Conservation (phyloP, 2,888 invertebrate species). For the Leucania comma region DNA sequence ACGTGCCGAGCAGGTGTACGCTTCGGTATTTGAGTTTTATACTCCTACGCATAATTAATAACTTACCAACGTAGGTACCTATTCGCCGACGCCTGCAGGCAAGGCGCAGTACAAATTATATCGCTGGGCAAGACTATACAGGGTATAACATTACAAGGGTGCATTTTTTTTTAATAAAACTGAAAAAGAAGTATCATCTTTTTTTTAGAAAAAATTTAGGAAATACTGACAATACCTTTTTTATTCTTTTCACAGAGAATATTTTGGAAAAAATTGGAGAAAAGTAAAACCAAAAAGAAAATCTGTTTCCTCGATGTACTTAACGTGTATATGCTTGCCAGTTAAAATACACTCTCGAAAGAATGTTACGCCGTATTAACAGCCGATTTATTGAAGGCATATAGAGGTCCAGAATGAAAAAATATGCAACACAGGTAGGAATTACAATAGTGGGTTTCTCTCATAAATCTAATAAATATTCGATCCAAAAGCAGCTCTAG, state of each 20-base stretch:
- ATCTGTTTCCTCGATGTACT: background rate
- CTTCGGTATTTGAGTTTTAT: slow-evolving; percentile 28
- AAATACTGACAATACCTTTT: background rate
- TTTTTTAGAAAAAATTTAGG: too few relatives aligned
- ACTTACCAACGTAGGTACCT: slow-evolving; percentile 31
- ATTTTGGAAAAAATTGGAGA: background rate
- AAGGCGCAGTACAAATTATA: slow-evolving; percentile 29
- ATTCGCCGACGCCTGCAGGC: slow-evolving; percentile 18
- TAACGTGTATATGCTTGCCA: background rate
- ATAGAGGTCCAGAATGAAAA: slow-evolving; percentile 40
- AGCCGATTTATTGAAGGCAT: slow-evolving; percentile 35
- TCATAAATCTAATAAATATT: slow-evolving; percentile 69
- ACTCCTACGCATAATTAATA: slow-evolving; percentile 35
- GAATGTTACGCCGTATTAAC: slow-evolving; percentile 22
- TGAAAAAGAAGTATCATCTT: background rate
- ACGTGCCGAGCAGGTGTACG: slow-evolving; percentile 16
- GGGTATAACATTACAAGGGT: slow-evolving; percentile 11
- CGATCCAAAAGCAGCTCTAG: slow-evolving; percentile 71
- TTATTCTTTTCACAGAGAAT: background rate
- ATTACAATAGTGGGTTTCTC: slow-evolving; percentile 44
- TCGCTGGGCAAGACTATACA: slow-evolving; percentile 20
- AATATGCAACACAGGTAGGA: slow-evolving; percentile 54
- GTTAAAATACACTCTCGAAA: background rate
- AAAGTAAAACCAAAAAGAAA: background rate
- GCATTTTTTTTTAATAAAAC: background rate